Base-by-base conservation (phyloP, 2,888 invertebrate species). In the Ptilodon capucinus region DNA sequence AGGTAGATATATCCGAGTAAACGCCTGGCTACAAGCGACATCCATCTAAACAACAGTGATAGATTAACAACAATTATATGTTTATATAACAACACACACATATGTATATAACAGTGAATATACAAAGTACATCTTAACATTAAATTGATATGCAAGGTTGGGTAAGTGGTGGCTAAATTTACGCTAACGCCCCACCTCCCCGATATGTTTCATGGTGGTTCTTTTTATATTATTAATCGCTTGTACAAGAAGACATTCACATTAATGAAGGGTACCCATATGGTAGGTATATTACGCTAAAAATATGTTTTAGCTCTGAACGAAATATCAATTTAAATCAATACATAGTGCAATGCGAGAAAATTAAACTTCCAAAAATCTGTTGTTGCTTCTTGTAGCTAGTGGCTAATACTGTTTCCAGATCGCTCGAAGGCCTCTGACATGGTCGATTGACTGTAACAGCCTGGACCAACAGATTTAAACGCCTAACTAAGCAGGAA, bases 141-240 rank as follows among this genome's bases (percentile, higher is more conserved):
- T 80, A 79, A 49, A 51, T 76, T 88, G 86, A 87, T 89, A 89
- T 87, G 86, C 81, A 78, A 74, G 64, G 64, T 67, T 57, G 59
- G 78, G 77, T 73, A 63, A 51, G 68, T 65, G 72, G 69, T 58
- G 61, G 57, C 56, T 54, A 48, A 52, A 44, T 64, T 52, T 36
- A 46, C 42, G 32, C 32, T 17, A 25, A 51, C 38, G 56, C 64
- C 48, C 59, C 77, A 74, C 73, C 48, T 64, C 57, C 68, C 68
- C 71, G 86, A 86, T 84, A 85, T 84, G 83, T 84, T 62, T 77
- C 17, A 71, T 76, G 64, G 72, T 84, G 82, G 83, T 83, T 84
- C 78, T 66, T 71, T 68, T 60, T 58, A 55, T 49, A 59, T 44
- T 53, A 44, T 39, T 50, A 43, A 50, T 42, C 36, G 42, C 35